Conservation (phyloP, 2,888 invertebrate genomes). For the Tiliacea citrago region DNA sequence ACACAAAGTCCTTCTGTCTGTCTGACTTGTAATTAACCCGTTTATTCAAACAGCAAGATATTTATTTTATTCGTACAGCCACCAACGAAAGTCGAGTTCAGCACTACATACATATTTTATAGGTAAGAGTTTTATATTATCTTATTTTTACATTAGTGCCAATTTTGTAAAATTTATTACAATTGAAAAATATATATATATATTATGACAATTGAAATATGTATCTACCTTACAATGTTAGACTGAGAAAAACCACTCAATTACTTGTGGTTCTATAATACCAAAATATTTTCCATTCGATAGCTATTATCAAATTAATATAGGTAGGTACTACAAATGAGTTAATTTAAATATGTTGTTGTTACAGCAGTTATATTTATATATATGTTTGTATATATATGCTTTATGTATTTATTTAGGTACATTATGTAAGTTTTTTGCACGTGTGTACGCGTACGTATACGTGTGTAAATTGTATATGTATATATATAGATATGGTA, state of each 20-base stretch:
- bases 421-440: too few species aligned
- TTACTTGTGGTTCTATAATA: not conserved
- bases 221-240: not conserved
- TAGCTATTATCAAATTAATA: not conserved
- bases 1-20: not conserved
- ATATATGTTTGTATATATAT: too few species aligned
- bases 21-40: constrained; percentile 21
- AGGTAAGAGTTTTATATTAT: too few species aligned
- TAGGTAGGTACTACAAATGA: not conserved
- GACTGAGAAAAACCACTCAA: not conserved
- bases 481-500: too few species aligned
- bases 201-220: not conserved
- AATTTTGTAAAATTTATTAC: not conserved
- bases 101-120: not conserved
- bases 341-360: not conserved
- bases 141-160: not conserved
- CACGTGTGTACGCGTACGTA: too few species aligned
- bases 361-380: too few species aligned
- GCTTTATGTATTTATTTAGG: too few species aligned
- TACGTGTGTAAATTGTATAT: too few species aligned
- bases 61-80: not conserved
- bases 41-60: constrained; percentile 1
- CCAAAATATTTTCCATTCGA: not conserved
- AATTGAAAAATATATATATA: not conserved
- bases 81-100: not conserved